A percentile compares a stretch with the other conserved stretches of the same genome.
Evolutionary conservation across 2,888 invertebrate species (phyloP).

Genomic region (Pachycephus smyrnensis): DNA sequence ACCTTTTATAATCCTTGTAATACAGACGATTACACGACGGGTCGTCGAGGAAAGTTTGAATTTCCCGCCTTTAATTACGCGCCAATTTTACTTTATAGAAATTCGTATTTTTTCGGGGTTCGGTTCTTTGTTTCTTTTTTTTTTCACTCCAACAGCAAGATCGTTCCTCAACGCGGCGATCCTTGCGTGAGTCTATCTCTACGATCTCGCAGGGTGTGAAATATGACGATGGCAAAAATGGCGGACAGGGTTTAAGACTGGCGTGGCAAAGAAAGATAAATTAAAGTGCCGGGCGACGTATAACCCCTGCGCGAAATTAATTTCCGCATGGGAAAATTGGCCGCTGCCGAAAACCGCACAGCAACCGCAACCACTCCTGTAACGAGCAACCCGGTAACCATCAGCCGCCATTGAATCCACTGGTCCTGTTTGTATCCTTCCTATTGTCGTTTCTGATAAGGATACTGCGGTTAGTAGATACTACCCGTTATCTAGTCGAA

Average conservation of each 20-base stretch:
- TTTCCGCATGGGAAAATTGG: background rate
- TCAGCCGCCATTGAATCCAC: conserved; percentile 7
- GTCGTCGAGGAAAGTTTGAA: too few species aligned
- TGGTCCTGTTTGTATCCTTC: background rate
- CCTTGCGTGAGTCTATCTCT: background rate
- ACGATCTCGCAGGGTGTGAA: background rate
- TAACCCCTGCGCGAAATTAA: background rate
- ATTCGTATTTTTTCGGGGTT: too few species aligned
- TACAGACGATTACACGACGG: too few species aligned
- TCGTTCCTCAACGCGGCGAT: background rate
- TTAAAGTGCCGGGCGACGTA: background rate
- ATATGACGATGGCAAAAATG: background rate
- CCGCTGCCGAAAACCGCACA: too few species aligned
- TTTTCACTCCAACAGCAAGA: background rate
- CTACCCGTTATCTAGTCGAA: background rate
- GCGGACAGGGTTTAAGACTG: background rate
- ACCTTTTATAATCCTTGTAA: too few species aligned
- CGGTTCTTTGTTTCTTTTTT: too few species aligned
- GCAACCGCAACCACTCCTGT: too few species aligned
- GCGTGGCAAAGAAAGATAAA: background rate
- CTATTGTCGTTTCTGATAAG: background rate
- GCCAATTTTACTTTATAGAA: too few species aligned
- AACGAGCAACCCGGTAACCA: conserved; percentile 10
- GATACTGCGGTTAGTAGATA: background rate
- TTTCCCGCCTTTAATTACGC: too few species aligned